These are phyloP conservation scores for Malacosoma neustria DNA, from an alignment of 2,888 invertebrate genomes.

Conservation along the genomic window DNA sequence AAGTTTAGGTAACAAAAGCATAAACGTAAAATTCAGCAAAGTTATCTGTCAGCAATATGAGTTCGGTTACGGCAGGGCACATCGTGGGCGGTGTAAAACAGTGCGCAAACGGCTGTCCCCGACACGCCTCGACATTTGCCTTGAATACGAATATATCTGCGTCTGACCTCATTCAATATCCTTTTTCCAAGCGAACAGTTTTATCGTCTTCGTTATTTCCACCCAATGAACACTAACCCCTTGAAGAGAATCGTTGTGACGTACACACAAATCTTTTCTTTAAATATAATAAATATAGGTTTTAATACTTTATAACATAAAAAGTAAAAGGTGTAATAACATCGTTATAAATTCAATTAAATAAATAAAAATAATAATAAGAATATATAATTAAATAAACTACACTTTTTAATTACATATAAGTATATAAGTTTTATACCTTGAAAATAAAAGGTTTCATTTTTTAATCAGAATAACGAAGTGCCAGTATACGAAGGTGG, in stretches of 20 bases:
- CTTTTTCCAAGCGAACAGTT: conserved; percentile 69
- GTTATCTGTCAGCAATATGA: conserved; percentile 28
- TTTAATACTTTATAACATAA: conserved; percentile 16
- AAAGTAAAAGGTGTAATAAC: conserved; percentile 11
- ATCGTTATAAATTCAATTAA: too few species aligned
- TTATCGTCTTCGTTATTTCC: conserved; percentile 72
- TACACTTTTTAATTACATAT: too few species aligned
- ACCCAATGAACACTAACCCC: conserved; percentile 66
- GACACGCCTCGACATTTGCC: conserved; percentile 56
- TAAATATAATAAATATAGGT: conserved; percentile 27
- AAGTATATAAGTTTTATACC: conserved; percentile 9
- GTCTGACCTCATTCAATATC: conserved; percentile 70
- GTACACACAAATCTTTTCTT: conserved; percentile 44
- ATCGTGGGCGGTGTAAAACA: conserved; percentile 39
- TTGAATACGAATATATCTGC: conserved; percentile 60
- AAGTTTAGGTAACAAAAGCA: conserved; percentile 12
- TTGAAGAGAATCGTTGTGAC: conserved; percentile 59
- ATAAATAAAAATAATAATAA: too few species aligned
- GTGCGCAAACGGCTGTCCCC: conserved; percentile 51
- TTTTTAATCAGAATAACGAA: conserved; percentile 5
- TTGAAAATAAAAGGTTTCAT: conserved; percentile 3
- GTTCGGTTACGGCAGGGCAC: conserved; percentile 32
- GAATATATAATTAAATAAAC: too few species aligned
- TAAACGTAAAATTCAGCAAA: conserved; percentile 18
- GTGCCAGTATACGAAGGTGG: conserved; percentile 3